These are phyloP conservation scores for Brachyrhaphis roseni DNA, from an alignment of 2,797 vertebrate species.

Conservation along the genomic window DNA sequence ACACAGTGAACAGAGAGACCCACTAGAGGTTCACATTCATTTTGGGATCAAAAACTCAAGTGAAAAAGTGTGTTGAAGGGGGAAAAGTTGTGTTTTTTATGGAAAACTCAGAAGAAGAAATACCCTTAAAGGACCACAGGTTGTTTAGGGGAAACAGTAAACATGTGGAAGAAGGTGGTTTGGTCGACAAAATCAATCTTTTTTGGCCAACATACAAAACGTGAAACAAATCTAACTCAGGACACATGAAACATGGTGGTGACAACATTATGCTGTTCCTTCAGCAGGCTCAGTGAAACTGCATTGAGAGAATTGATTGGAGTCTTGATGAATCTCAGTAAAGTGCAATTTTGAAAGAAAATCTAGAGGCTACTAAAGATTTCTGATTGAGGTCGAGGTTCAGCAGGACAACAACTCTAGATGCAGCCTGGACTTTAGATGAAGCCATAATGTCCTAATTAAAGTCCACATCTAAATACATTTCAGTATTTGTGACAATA, in stretches of 20 bases:
- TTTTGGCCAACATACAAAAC: not conserved
- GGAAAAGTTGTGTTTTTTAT: not conserved
- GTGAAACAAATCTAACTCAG: not conserved
- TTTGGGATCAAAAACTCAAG: not conserved
- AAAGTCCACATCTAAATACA: not conserved
- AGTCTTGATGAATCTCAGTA: not conserved
- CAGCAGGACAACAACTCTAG: not conserved
- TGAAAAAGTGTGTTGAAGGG: not conserved
- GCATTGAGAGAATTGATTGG: not conserved
- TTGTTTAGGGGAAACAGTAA: not conserved
- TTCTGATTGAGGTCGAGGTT: not conserved
- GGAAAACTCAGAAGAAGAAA: not conserved
- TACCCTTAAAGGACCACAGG: not conserved
- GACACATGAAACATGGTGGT: not conserved
- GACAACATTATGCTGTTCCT: not conserved
- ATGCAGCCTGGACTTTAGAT: not conserved
- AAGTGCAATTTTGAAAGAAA: not conserved
- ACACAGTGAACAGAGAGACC: not conserved
- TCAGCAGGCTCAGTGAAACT: not conserved
- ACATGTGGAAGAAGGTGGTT: not conserved
- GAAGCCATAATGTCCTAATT: not conserved
- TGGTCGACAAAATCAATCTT: not conserved
- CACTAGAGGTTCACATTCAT: not conserved
- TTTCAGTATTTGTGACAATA: not conserved
- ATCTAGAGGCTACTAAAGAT: not conserved